Base-by-base conservation (phyloP, 2,113 vertebrate species). In the Nerophis ophidion region DNA sequence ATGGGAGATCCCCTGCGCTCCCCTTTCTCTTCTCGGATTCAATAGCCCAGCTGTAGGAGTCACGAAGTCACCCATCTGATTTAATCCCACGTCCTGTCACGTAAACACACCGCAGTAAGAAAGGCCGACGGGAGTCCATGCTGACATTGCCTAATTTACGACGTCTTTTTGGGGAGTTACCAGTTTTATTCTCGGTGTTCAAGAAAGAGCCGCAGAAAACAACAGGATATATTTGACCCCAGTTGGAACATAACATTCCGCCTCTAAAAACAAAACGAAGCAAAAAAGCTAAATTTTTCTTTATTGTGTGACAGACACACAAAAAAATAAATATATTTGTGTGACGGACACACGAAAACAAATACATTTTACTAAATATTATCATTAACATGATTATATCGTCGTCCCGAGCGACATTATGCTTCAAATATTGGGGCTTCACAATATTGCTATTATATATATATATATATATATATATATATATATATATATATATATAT, bases 51-150 rank as follows among this genome's bases (percentile, higher is more conserved):
- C 75, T 75, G 82, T 64, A 72, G 26, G 49, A 26, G 60, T 55
- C 69, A 74, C 13, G 66, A 70, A 63, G 76, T 73, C 77, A 14
- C 70, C 61, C 81, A 68, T 77, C 73, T 73, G 77, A 72, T 79
- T 70, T 65, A 74, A 80, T 81, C 70, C 65, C 48, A 33, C 0
- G 40, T 48, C 64, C 60, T 50, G 81, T 79, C 75, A 75, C 74
- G 68, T 62, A 65, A 70, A 77, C 75, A 79, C 65, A 75, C 3
- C 5, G 56, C 36, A 55, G 38, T 13, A 42, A 16, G 10, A 42
- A 40, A 16, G 54, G 54, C 54, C 16, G 14, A 17, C 11, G 0
- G 16, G 10, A 17, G 9, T 55, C 8, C 8, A 38, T 12, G 36
- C 16, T 56, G 10, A 16, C 10, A 10, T n/a, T 16, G 5, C 17